These are phyloP conservation scores for Acestrorhynchus altus DNA, from an alignment of 2,797 vertebrate genomes.

Conservation along the genomic window DNA sequence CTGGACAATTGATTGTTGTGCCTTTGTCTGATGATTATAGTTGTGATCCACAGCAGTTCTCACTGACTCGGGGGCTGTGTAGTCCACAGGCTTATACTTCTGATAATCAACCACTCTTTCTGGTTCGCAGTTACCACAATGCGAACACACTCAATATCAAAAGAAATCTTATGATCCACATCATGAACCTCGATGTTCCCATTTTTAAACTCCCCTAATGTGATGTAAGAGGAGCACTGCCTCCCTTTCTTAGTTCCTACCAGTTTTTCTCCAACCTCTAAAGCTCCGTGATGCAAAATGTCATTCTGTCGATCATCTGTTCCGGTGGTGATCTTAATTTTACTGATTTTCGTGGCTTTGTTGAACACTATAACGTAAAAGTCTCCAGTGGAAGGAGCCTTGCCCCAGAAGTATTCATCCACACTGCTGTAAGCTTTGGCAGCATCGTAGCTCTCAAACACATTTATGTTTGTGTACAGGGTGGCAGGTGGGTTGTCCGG, in stretches of 20 bases:
- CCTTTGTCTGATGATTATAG: slow-evolving; percentile 50
- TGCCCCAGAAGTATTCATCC: slow-evolving; percentile 97
- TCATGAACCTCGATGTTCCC: slow-evolving; percentile 92
- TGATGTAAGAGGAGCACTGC: slow-evolving; percentile 89
- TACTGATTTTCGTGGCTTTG: slow-evolving; percentile 88
- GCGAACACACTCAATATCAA: slow-evolving; percentile 92
- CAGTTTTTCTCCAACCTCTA: slow-evolving; percentile 91
- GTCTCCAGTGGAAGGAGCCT: slow-evolving; percentile 90
- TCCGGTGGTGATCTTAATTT: slow-evolving; percentile 93
- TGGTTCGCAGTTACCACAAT: slow-evolving; percentile 92
- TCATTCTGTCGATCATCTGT: slow-evolving; percentile 95
- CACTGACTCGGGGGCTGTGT: slow-evolving; percentile 84
- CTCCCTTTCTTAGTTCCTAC: slow-evolving; percentile 85
- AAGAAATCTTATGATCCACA: slow-evolving; percentile 91
- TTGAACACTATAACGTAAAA: slow-evolving; percentile 91
- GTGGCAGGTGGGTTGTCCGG: slow-evolving; percentile 95
- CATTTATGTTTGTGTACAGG: slow-evolving; percentile 93
- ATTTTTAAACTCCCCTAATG: slow-evolving; percentile 92
- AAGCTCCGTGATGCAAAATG: slow-evolving; percentile 89
- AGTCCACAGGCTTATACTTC: slow-evolving; percentile 95
- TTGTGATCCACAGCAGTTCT: slow-evolving; percentile 63
- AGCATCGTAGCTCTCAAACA: slow-evolving; percentile 94
- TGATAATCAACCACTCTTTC: slow-evolving; percentile 96
- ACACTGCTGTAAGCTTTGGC: slow-evolving; percentile 93
- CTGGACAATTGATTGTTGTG: slow-evolving; percentile 54